Base-by-base conservation (phyloP, 2,113 vertebrate genomes). In the Alethe castanea region DNA sequence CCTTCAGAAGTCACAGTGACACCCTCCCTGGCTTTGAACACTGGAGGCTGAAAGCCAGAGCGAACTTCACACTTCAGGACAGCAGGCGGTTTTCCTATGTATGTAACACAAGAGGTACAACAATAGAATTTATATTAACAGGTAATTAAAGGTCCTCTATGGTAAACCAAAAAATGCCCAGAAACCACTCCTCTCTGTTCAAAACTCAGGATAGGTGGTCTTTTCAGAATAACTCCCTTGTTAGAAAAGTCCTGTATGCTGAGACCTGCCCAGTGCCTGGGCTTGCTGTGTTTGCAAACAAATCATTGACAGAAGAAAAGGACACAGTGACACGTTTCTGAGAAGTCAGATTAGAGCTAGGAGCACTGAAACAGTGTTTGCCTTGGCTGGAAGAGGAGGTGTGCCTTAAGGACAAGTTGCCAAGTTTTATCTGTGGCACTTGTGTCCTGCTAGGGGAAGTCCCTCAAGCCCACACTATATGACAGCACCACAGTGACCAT, bases 1-100 rank as follows among this genome's bases (percentile, higher is more conserved):
- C 72, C 77, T 78, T 94, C 91, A 94, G 86, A 94, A 92, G 42
- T 70, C 91, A 36, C 67, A 36, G 56, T 56, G 64, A 94, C 77
- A 86, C 83, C 35, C 53, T 74, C 48, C 10, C 56, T 89, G 9
- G 6, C 88, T 97, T 94, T 94, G 91, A 94, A 81, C 59, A 13
- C 45, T 28, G 50, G 28, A 66, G 2, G 19, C n/a, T 88, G 91
- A 84, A 93, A 88, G 76, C 57, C 78, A 92, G 86, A 81, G n/a
- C 0, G 0, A 78, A 81, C 60, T 60, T 93, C 83, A 91, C 86
- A 71, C 92, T 52, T 88, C 64, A 67, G 57, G 84, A 44, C 31
- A 88, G 72, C 88, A 81, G 67, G 24, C 74, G 56, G 31, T 66
- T 91, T 78, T 42, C 18, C 14, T 35, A 33, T 40, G 54, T 56